These are phyloP conservation scores for Halictus quadricinctus DNA, from an alignment of 2,888 invertebrate species.

Conservation along the genomic window DNA sequence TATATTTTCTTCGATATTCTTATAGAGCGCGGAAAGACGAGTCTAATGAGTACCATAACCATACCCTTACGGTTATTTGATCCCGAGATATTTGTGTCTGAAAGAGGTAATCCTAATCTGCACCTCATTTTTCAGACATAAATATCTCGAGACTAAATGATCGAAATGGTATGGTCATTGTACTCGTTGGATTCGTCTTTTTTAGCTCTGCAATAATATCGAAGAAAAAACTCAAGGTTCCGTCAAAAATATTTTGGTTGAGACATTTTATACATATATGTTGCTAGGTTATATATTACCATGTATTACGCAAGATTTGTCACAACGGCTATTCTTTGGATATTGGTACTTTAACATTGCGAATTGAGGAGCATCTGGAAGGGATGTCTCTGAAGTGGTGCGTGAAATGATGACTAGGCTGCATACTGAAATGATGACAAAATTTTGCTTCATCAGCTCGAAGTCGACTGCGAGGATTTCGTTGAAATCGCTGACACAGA, in stretches of 20 bases:
- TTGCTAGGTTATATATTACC: too few relatives aligned
- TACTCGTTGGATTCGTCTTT: not conserved
- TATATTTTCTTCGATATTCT: not conserved
- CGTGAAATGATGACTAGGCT: not conserved
- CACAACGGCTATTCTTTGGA: too few relatives aligned
- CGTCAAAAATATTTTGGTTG: too few relatives aligned
- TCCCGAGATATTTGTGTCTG: not conserved
- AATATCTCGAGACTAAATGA: not conserved
- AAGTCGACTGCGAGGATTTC: not conserved
- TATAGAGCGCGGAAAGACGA: not conserved
- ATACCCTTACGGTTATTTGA: not conserved
- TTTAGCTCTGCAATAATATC: not conserved
- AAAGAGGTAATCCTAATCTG: not conserved
- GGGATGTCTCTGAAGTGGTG: too few relatives aligned
- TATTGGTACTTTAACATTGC: too few relatives aligned
- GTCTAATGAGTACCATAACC: not conserved
- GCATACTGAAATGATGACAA: not conserved
- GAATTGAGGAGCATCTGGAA: too few relatives aligned
- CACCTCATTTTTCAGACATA: not conserved
- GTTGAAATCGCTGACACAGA: not conserved
- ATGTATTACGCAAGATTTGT: too few relatives aligned
- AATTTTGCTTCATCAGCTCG: not conserved
- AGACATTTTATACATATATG: too few relatives aligned
- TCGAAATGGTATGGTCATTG: not conserved
- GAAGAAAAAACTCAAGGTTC: not conserved